phyloP scores from a whole-genome alignment of 92 coral and sea anemone genomes.

The Ricordea florida region DNA sequence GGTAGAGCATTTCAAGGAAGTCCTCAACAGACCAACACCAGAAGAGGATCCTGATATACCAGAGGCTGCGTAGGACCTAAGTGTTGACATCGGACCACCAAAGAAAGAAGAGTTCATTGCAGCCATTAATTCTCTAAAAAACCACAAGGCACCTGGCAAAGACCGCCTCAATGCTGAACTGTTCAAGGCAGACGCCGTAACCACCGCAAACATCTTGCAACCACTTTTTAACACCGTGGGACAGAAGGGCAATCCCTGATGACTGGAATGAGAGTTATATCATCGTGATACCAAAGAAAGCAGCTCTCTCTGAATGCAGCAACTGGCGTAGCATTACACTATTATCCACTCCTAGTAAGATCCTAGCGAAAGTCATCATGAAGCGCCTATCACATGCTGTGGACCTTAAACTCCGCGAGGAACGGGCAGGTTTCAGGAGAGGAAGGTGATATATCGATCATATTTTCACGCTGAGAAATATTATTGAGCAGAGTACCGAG shows the following conservation, averaged over 20 bases:
- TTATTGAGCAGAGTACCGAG: slow-evolving; percentile 7
- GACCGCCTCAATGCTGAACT: slow-evolving; percentile 8
- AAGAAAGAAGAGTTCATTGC: too few relatives aligned
- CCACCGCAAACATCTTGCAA: background rate
- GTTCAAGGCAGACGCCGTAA: background rate
- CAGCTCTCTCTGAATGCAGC: background rate
- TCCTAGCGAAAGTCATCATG: background rate
- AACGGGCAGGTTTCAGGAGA: slow-evolving; percentile 32
- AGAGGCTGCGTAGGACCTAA: too few relatives aligned
- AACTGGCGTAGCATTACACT: slow-evolving; percentile 5
- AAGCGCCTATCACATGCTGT: background rate
- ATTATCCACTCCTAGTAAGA: background rate
- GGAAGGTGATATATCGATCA: slow-evolving; percentile 13
- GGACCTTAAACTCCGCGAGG: slow-evolving; percentile 2
- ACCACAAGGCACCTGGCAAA: slow-evolving; percentile 4
- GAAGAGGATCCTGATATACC: slow-evolving; percentile 4
- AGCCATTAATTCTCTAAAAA: background rate
- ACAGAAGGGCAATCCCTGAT: background rate
- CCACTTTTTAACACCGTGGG: background rate
- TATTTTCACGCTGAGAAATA: slow-evolving; percentile 14
- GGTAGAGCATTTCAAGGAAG: background rate
- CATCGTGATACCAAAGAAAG: background rate
- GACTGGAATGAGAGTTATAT: background rate
- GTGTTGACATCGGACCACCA: too few relatives aligned
- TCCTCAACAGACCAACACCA: background rate